phyloP scores from a whole-genome alignment of 2,888 invertebrate species.

The Peribatodes rhomboidaria region DNA sequence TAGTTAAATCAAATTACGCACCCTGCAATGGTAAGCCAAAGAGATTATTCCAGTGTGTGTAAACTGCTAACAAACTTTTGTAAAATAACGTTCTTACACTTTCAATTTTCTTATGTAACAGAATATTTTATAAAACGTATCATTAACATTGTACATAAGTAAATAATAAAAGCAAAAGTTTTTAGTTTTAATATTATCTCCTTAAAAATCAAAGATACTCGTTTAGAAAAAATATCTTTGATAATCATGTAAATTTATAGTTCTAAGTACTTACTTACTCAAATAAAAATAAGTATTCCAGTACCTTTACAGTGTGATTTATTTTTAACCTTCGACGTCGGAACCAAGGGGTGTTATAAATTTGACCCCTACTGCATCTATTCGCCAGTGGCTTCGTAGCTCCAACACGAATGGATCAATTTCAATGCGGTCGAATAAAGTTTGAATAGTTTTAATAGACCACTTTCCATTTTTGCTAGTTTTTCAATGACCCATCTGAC shows the following conservation, averaged over 20 bases:
- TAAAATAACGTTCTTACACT: too few species aligned
- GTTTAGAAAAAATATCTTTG: background rate
- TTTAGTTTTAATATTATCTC: background rate
- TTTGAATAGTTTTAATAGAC: too few species aligned
- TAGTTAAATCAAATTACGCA: conserved; percentile 54
- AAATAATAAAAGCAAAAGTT: background rate
- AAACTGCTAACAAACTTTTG: conserved; percentile 49
- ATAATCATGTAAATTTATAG: background rate
- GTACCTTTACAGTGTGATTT: background rate
- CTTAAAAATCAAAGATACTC: background rate
- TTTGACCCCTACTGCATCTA: too few species aligned
- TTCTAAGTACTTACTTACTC: background rate
- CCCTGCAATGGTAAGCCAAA: conserved; percentile 73
- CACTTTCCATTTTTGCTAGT: too few species aligned
- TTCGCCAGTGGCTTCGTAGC: too few species aligned
- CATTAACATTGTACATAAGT: background rate
- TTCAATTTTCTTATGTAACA: too few species aligned
- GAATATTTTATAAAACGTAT: background rate
- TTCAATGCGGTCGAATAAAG: too few species aligned
- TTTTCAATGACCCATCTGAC: too few species aligned
- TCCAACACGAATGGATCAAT: too few species aligned
- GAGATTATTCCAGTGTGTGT: conserved; percentile 72
- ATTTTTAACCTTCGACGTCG: background rate
- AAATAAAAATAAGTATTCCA: conserved; percentile 2
- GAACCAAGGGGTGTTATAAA: too few species aligned